These are phyloP conservation scores for Charaxes varanes DNA, from an alignment of 1,140 invertebrate genomes.

Conservation along the genomic window DNA sequence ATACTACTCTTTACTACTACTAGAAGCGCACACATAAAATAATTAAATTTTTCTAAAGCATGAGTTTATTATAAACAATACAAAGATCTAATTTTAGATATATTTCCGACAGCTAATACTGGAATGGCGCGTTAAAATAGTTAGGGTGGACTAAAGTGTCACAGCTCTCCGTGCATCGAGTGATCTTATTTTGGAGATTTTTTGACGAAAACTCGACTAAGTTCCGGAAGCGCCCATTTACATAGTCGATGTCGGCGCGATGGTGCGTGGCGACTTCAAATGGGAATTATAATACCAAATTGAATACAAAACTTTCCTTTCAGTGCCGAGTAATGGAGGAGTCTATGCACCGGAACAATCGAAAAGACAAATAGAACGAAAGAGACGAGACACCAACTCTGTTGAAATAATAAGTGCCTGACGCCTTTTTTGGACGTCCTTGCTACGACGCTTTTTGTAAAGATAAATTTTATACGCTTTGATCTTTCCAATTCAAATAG, in stretches of 20 bases:
- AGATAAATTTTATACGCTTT: conserved; percentile 72
- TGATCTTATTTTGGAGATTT: conserved; percentile 15
- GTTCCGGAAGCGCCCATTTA: conserved; percentile 69
- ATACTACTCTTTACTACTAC: too few species aligned
- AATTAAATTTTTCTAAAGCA: too few species aligned
- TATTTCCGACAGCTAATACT: too few species aligned
- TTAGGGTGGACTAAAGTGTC: too few species aligned
- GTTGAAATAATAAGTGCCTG: conserved; percentile 72
- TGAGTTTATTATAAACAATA: too few species aligned
- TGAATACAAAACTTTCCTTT: conserved; percentile 75
- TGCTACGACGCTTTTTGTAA: conserved; percentile 57
- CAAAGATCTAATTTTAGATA: too few species aligned
- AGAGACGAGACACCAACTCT: conserved; percentile 62
- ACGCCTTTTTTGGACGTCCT: conserved; percentile 65
- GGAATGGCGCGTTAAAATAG: too few species aligned
- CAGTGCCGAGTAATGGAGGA: conserved; percentile 72
- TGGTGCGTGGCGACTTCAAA: conserved; percentile 72
- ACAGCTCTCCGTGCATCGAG: too few species aligned
- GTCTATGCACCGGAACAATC: conserved; percentile 73
- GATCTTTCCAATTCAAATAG: conserved; percentile 72
- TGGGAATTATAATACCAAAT: conserved; percentile 74
- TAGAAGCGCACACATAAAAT: too few species aligned
- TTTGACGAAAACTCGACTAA: conserved; percentile 57
- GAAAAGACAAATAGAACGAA: conserved; percentile 72
- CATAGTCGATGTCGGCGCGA: conserved; percentile 69